These are phyloP conservation scores for Nephrotoma guestfalica DNA, from an alignment of 2,888 invertebrate genomes.

Conservation along the genomic window DNA sequence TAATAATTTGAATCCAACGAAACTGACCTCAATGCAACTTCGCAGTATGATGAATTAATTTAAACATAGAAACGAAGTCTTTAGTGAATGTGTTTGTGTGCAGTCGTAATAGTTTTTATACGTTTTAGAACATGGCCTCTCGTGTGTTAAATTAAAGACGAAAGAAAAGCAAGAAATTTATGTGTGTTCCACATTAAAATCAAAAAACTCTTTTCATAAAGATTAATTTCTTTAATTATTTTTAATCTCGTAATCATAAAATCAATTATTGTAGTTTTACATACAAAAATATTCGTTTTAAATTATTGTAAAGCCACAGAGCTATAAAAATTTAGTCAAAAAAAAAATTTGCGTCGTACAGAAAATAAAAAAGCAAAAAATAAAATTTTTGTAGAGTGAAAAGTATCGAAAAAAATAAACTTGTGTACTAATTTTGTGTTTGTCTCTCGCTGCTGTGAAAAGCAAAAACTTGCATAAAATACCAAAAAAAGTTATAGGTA, in stretches of 20 bases:
- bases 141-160: neutral
- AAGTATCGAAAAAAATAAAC: neutral
- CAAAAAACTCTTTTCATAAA: neutral
- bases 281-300: neutral
- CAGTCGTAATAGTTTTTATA: neutral
- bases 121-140: conserved; percentile 1
- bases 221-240: neutral
- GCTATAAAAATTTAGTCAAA: neutral
- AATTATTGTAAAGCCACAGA: neutral
- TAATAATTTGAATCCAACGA: too few relatives aligned
- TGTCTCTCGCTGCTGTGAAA: neutral
- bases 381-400: neutral
- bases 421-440: neutral
- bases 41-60: too few relatives aligned
- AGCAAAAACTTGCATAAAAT: neutral
- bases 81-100: neutral
- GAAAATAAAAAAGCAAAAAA: neutral
- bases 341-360: conserved; percentile 1
- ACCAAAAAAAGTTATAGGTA: neutral
- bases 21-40: too few relatives aligned
- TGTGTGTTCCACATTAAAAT: neutral
- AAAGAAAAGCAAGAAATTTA: neutral
- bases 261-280: neutral
- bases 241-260: neutral
- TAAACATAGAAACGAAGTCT: neutral